Conservation (phyloP, 2,888 invertebrate species). For the Encarsia formosa region DNA sequence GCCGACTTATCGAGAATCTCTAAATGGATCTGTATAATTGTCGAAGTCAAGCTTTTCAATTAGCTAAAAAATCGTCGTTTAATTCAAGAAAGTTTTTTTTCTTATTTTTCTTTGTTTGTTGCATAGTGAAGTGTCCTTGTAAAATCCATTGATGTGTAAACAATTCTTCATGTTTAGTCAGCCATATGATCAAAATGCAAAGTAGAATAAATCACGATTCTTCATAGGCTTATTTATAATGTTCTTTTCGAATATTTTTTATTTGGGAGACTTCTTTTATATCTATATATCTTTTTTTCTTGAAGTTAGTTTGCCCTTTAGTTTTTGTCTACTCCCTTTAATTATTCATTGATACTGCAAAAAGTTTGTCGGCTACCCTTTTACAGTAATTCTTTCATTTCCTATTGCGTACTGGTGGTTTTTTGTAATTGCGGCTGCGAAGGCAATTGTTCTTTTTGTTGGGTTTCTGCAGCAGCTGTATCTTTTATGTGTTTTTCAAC, state of each 20-base stretch:
- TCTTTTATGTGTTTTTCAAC: constrained; percentile 50
- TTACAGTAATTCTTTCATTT: constrained; percentile 28
- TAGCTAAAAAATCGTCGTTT: constrained; percentile 29
- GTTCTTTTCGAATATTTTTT: constrained; percentile 14
- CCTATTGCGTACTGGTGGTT: constrained; percentile 48
- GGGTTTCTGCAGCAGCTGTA: constrained; percentile 40
- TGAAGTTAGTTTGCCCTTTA: constrained; percentile 21
- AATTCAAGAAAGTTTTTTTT: constrained; percentile 22
- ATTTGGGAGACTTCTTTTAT: constrained; percentile 23
- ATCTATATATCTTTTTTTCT: constrained; percentile 26
- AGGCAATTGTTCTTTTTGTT: constrained; percentile 39
- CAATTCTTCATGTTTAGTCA: constrained; percentile 14
- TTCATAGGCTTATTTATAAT: constrained; percentile 25
- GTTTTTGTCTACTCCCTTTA: constrained; percentile 17
- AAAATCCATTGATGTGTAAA: constrained; percentile 18
- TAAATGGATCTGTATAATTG: constrained; percentile 16
- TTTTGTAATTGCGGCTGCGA: constrained; percentile 43
- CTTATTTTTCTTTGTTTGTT: no score
- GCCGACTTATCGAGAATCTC: constrained; percentile 28
- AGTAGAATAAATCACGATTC: constrained; percentile 24
- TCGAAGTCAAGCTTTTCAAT: constrained; percentile 26
- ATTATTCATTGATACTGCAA: constrained; percentile 26
- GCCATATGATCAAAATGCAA: constrained; percentile 25
- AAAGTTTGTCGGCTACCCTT: constrained; percentile 30
- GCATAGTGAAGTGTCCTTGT: constrained; percentile 29